phyloP scores from a whole-genome alignment of 1,140 invertebrate genomes.

The Drosophila lini region DNA sequence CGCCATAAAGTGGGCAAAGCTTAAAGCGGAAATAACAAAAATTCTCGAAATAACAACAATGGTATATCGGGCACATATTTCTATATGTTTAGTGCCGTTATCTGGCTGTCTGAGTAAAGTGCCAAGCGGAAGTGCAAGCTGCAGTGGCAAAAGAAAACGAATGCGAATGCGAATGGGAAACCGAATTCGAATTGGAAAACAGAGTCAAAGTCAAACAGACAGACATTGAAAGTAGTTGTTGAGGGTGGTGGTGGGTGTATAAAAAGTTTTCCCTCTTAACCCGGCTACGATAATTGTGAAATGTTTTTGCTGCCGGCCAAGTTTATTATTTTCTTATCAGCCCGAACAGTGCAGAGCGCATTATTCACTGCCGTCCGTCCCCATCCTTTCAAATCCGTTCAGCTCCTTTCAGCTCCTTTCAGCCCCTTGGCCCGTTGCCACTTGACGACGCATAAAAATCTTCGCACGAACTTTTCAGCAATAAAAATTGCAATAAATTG shows the following conservation, averaged over 20 bases:
- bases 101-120: constrained; percentile 39
- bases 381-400: background rate
- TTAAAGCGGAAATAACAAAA: constrained; percentile 75
- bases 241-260: background rate
- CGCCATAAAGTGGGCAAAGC: constrained; percentile 61
- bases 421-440: constrained; percentile 27
- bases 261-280: constrained; percentile 42
- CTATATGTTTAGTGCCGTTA: constrained; percentile 43
- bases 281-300: constrained; percentile 66
- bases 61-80: constrained; percentile 40
- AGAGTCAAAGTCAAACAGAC: constrained; percentile 50
- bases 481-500: constrained; percentile 78
- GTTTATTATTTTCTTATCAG: constrained; percentile 78
- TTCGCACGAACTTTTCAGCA: constrained; percentile 61
- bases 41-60: constrained; percentile 61
- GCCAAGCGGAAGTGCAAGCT: constrained; percentile 65
- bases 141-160: constrained; percentile 35
- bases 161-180: constrained; percentile 8
- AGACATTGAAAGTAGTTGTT: constrained; percentile 42
- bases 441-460: constrained; percentile 75
- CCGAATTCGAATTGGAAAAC: constrained; percentile 36
- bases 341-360: constrained; percentile 34
- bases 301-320: constrained; percentile 59
- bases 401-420: background rate
- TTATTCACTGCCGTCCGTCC: constrained; percentile 15